Evolutionary conservation across 2,113 vertebrate species (phyloP), one percentile per base, ranked within the genome.

Genomic region (Cavia porcellus): DNA sequence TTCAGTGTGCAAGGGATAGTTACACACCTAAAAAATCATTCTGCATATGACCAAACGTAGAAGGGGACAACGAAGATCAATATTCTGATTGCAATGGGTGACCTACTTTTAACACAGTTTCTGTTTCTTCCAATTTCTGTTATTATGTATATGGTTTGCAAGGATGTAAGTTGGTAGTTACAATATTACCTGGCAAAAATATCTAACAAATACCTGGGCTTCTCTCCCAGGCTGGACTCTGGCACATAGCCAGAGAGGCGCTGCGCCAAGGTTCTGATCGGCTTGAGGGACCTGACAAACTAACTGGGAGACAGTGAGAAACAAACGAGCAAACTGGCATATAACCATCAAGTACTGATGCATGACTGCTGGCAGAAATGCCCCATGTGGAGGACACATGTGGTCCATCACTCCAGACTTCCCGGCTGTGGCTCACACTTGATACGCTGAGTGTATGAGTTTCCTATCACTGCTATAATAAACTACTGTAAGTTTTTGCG

Each of bases 31-130:
- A 79, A 84, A 93, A 92, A 62, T 80, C 77, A 55, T 57, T 87
- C 35, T 59, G 28, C 61, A 42, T 85, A 87, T 70, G 62, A 94
- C 57, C 25, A 59, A 92, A 90, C 19, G 64, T 79, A 22, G 64
- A 72, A 86, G 84, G 32, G 47, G 95, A 77, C n/a, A 79, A 5
- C 68, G 50, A 92, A 85, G 92, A 85, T 50, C 45, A 93, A 59
- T 77, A 93, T 68, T 35, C 93, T 96, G 75, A 90, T 61, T 32
- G 45, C 38, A 24, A 57, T 62, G 20, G 22, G 8, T 14, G 7
- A 10, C 45, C 81, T 68, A 70, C 94, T 87, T 87, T 95, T 94
- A 92, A 92, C 32, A 95, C 50, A 50, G 52, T 74, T 80, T 95
- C 66, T 84, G 62, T 86, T 85, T 68, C 59, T 85, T 85, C 57